Conservation (phyloP, 1,140 invertebrate species). For the Habropoda laboriosa region DNA sequence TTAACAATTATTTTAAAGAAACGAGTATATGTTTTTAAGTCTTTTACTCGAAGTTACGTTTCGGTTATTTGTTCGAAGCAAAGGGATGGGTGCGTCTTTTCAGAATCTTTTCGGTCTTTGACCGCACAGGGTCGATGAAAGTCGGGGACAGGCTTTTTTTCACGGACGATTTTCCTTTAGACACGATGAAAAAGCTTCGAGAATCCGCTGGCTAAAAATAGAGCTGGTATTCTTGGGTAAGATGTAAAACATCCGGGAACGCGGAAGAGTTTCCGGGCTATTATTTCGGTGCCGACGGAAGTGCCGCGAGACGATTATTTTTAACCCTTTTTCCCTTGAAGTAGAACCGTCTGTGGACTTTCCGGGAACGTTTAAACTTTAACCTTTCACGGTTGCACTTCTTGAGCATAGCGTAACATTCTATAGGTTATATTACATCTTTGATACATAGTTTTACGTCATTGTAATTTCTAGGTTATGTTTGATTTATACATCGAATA, state of each 20-base stretch:
- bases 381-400: neutral
- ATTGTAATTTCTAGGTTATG: too few species aligned
- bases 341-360: neutral
- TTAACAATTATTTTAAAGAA: too few species aligned
- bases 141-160: neutral
- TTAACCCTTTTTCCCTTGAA: neutral
- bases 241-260: neutral
- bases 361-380: neutral
- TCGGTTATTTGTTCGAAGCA: too few species aligned
- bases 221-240: neutral
- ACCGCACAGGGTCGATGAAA: neutral
- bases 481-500: too few species aligned
- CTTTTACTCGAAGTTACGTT: too few species aligned
- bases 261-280: neutral
- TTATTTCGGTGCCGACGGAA: constrained; percentile 5
- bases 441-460: neutral
- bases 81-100: too few species aligned
- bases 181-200: neutral
- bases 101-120: neutral
- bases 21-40: too few species aligned
- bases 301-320: constrained; percentile 8
- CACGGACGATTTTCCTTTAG: neutral
- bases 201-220: neutral
- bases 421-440: neutral
- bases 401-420: neutral